A percentile compares a stretch with the other conserved stretches of the same genome.
These are phyloP conservation scores for Limnothrissa miodon DNA, from an alignment of 2,113 vertebrate genomes.

Conservation along the genomic window DNA sequence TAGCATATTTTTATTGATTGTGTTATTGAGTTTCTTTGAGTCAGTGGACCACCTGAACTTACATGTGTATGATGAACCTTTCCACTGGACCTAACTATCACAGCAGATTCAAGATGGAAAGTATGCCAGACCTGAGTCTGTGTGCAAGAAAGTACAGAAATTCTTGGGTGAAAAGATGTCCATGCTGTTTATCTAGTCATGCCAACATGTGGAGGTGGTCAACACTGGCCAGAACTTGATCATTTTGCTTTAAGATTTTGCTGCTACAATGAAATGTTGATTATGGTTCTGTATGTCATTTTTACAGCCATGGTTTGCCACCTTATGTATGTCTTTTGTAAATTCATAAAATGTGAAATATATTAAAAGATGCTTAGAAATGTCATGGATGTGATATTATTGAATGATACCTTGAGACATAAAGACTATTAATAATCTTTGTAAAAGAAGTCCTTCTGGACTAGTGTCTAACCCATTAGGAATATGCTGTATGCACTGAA, in stretches of 20 bases:
- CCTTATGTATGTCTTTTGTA: conserved; percentile 72
- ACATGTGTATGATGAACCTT: not conserved
- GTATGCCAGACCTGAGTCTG: conserved; percentile 20
- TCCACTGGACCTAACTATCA: not conserved
- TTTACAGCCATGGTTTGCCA: conserved; percentile 67
- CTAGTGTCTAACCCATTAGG: not conserved
- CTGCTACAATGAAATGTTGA: conserved; percentile 54
- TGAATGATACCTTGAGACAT: not conserved
- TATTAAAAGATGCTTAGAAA: conserved; percentile 59
- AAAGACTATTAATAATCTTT: not conserved
- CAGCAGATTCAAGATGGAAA: not conserved
- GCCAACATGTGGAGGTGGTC: conserved; percentile 4
- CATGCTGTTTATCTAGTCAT: not conserved
- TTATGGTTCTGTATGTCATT: conserved; percentile 61
- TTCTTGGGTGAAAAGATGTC: not conserved
- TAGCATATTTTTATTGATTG: conserved; percentile 30
- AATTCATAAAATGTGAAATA: conserved; percentile 77
- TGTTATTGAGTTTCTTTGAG: not conserved
- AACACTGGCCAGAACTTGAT: conserved; percentile 5
- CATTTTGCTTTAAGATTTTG: conserved; percentile 49
- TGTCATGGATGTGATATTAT: not conserved
- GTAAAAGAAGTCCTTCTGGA: not conserved
- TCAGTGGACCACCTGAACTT: conserved; percentile 6
- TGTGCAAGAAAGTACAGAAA: conserved; percentile 5
- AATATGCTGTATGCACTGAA: not conserved